Conservation (phyloP, 2,113 vertebrate species). For the Anolis sagrei region DNA sequence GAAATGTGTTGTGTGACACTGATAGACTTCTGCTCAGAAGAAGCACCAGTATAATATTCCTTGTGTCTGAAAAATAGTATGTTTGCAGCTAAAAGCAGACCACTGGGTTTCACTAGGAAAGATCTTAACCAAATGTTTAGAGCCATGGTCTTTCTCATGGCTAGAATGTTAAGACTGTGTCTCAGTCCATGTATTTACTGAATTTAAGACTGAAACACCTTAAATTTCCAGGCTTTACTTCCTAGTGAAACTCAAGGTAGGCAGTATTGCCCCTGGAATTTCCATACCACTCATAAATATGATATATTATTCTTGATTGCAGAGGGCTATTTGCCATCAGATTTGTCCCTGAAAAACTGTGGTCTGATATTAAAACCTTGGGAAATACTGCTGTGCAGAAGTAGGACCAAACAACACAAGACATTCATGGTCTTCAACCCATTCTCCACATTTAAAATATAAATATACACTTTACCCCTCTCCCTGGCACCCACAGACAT, state of each 20-base stretch:
- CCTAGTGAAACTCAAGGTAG: too few relatives aligned
- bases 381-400: not conserved
- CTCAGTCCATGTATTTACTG: not conserved
- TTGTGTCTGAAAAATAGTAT: too few relatives aligned
- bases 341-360: not conserved
- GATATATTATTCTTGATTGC: not conserved
- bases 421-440: not conserved
- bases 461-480: not conserved
- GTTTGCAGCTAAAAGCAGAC: too few relatives aligned
- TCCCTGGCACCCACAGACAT: slow-evolving; percentile 71
- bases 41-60: too few relatives aligned
- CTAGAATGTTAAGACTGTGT: not conserved
- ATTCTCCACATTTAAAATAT: slow-evolving; percentile 14
- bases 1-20: too few relatives aligned
- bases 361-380: not conserved
- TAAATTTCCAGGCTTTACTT: too few relatives aligned
- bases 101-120: too few relatives aligned
- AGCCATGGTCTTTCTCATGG: not conserved
- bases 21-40: too few relatives aligned
- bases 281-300: not conserved
- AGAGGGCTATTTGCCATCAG: not conserved
- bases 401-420: slow-evolving; percentile 1
- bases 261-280: too few relatives aligned
- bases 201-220: not conserved
- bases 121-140: too few relatives aligned